A percentile compares a stretch with the other conserved stretches of the same genome.
Evolutionary conservation across 2,797 vertebrate genomes (phyloP).

Genomic region (Gymnodraco acuticeps): DNA sequence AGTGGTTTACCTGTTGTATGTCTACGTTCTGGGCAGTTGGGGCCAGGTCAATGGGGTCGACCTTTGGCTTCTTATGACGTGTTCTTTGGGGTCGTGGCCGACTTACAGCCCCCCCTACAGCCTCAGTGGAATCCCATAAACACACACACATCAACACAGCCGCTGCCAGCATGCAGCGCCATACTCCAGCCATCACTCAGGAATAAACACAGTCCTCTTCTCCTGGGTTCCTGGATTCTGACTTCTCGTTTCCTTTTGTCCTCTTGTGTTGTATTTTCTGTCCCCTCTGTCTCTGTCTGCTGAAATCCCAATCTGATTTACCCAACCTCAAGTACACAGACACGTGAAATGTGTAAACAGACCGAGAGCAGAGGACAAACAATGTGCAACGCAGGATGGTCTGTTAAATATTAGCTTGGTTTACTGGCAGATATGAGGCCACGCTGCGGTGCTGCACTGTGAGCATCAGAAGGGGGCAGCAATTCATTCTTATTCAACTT

Average conservation of each 20-base stretch:
- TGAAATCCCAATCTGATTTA: slow-evolving; percentile 24
- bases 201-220: neutral
- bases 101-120: slow-evolving; percentile 70
- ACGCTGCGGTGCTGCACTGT: slow-evolving; percentile 15
- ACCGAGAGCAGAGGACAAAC: slow-evolving; percentile 30
- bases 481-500: neutral
- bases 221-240: neutral
- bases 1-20: slow-evolving; percentile 74
- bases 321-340: slow-evolving; percentile 25
- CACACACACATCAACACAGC: slow-evolving; percentile 54
- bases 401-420: slow-evolving; percentile 65
- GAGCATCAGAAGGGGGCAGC: slow-evolving; percentile 21
- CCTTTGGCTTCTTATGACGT: slow-evolving; percentile 61
- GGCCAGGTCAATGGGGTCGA: slow-evolving; percentile 44
- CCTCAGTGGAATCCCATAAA: slow-evolving; percentile 64
- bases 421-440: slow-evolving; percentile 37
- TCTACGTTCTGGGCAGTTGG: slow-evolving; percentile 66
- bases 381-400: slow-evolving; percentile 45
- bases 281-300: slow-evolving; percentile 10
- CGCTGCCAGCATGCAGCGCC: slow-evolving; percentile 34
- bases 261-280: neutral
- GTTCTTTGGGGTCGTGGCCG: slow-evolving; percentile 66
- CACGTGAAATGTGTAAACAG: slow-evolving; percentile 3
- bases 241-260: neutral
- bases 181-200: slow-evolving; percentile 57